A percentile compares a stretch with the other conserved stretches of the same genome.
phyloP scores from a whole-genome alignment of 2,113 vertebrate species.

The Telmatochromis bifrenatus region DNA sequence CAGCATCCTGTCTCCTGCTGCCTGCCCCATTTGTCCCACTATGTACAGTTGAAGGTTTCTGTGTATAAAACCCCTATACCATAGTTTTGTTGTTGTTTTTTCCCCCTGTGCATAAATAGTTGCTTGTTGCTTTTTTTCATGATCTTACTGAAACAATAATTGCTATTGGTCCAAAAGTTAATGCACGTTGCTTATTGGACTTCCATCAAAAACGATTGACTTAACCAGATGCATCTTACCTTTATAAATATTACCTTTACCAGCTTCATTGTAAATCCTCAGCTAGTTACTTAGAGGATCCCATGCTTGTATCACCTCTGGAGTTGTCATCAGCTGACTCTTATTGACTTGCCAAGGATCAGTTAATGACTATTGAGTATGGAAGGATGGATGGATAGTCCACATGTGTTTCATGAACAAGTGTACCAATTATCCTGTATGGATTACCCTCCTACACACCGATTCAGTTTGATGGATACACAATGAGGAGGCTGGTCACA shows the following conservation, averaged over 20 bases:
- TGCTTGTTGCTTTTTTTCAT: background rate
- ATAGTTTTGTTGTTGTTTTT: background rate
- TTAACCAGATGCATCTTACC: background rate
- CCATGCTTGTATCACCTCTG: background rate
- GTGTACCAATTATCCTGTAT: slow-evolving; percentile 9
- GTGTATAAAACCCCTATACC: background rate
- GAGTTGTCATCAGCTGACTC: background rate
- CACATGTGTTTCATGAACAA: background rate
- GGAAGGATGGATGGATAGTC: background rate
- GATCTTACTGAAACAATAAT: background rate
- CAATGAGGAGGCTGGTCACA: slow-evolving; percentile 27
- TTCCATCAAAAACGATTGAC: background rate
- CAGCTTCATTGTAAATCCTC: background rate
- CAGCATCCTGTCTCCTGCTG: slow-evolving; percentile 40
- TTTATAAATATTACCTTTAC: background rate
- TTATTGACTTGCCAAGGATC: background rate
- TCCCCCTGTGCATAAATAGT: background rate
- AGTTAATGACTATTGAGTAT: background rate
- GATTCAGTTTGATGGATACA: slow-evolving; percentile 39
- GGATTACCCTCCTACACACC: slow-evolving; percentile 44
- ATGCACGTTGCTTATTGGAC: background rate
- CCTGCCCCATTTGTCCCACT: slow-evolving; percentile 46
- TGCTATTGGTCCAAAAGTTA: background rate
- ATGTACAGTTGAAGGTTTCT: background rate
- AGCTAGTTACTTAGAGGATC: background rate